Conservation (phyloP, 2,888 invertebrate species). For the Leptogaster cylindrica region DNA sequence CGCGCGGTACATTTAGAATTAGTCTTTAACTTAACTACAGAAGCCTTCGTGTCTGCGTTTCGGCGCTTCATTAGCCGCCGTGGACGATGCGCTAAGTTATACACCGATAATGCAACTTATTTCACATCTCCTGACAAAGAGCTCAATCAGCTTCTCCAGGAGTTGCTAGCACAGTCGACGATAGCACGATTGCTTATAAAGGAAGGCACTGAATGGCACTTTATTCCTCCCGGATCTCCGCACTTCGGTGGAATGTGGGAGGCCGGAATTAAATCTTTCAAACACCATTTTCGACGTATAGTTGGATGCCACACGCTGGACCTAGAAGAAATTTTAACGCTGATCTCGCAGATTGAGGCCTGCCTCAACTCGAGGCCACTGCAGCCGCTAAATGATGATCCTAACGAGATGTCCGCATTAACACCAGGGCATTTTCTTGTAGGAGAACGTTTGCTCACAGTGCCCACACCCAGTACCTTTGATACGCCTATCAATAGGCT, state of each 20-base stretch:
- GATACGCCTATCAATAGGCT: background rate
- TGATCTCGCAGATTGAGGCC: conserved; percentile 50
- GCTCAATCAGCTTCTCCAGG: background rate
- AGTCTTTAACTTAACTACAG: background rate
- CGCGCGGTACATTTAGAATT: conserved; percentile 1
- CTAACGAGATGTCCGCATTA: conserved; percentile 14
- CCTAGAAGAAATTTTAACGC: no score
- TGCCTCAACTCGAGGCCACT: conserved; percentile 51
- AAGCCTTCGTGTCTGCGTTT: background rate
- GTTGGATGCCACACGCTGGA: no score
- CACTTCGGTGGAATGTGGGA: conserved; percentile 55
- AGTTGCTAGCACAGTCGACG: background rate
- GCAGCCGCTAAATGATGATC: conserved; percentile 43
- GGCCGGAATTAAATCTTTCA: conserved; percentile 52
- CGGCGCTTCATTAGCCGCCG: no score
- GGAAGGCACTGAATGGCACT: conserved; percentile 50
- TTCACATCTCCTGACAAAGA: conserved; percentile 1
- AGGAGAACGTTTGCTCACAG: background rate
- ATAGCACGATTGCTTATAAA: no score
- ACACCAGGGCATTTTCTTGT: conserved; percentile 30
- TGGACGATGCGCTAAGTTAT: background rate
- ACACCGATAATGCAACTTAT: background rate
- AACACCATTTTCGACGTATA: conserved; percentile 48
- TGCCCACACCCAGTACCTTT: no score
- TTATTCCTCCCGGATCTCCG: conserved; percentile 51